These are phyloP conservation scores for Phallusia fumigata DNA, from an alignment of 23 tunicate species.

Conservation along the genomic window DNA sequence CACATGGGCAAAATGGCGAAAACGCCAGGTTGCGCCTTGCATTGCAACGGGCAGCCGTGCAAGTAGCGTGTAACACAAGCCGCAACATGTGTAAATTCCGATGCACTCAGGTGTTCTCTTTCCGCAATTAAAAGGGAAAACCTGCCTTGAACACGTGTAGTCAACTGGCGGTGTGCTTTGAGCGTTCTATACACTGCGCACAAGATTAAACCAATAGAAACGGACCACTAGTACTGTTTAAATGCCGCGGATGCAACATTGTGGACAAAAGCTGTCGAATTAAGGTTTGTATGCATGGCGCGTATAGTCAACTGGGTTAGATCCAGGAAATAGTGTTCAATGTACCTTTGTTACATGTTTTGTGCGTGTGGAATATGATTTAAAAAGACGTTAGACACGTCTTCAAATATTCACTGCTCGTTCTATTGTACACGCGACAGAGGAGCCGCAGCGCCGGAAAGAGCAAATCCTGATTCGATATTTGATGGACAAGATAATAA, in stretches of 20 bases:
- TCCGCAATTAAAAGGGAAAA: too few relatives aligned
- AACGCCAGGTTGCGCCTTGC: too few relatives aligned
- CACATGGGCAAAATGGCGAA: too few relatives aligned
- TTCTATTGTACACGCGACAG: not conserved
- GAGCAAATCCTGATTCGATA: not conserved
- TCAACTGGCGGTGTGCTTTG: not conserved
- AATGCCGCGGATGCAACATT: not conserved
- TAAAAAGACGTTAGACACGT: not conserved
- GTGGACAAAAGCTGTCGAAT: not conserved
- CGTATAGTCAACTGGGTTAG: not conserved
- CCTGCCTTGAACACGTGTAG: too few relatives aligned
- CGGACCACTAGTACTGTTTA: not conserved
- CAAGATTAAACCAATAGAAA: not conserved
- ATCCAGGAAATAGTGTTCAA: not conserved
- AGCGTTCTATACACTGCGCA: not conserved
- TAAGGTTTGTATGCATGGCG: not conserved
- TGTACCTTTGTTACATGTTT: not conserved
- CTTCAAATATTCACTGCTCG: not conserved
- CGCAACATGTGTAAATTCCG: too few relatives aligned
- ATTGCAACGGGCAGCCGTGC: too few relatives aligned
- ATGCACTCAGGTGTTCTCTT: too few relatives aligned
- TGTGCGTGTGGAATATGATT: not conserved
- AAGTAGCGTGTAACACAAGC: too few relatives aligned
- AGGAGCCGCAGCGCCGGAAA: not conserved
- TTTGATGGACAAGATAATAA: slow-evolving; percentile 2